Evolutionary conservation across 2,113 vertebrate species (phyloP), one percentile per base, ranked within the genome.

Genomic region (Setophaga coronata): DNA sequence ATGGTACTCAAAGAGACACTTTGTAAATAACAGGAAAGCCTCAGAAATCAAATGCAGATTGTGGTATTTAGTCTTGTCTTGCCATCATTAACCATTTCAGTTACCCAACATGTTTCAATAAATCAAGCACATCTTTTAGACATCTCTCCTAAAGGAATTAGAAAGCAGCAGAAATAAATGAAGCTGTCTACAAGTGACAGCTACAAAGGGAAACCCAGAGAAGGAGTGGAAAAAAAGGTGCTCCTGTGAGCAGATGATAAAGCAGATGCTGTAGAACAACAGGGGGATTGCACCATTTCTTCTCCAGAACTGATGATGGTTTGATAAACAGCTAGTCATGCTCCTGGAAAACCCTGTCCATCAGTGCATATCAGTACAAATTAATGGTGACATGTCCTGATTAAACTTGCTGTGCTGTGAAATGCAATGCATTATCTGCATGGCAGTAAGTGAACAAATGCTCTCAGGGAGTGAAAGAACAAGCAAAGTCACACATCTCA

Each of bases 341-440:
- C 90, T 96, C 92, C 92, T 97, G 93, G 95, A 97, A 97, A 97
- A 74, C 91, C 91, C 83, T 93, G 97, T 96, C 96, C 96, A 95
- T 97, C 97, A 97, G 96, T 64, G 94, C 94, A 81, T 96, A 90
- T 94, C 85, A 33, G 93, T 93, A 96, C 94, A 96, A 97, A 97
- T 97, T 97, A 97, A 97, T 72, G 77, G 92, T 96, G 97, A 97
- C 96, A 96, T 73, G 89, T 97, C 92, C 96, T 97, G 96, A 97
- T 97, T 96, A 97, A 97, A 96, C 95, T 97, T 96, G 94, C 96
- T 97, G 95, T 96, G 96, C 92, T 97, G 96, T 97, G 95, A 94
- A 97, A 97, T 91, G 85, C 80, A 93, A 86, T 89, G 90, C 57
- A 90, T 96, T 96, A 96, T 96, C 95, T 97, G 85, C 80, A 87